Evolutionary conservation across 2,113 vertebrate species (phyloP), one percentile per base, ranked within the genome.

Genomic region (Cromileptes altivelis): DNA sequence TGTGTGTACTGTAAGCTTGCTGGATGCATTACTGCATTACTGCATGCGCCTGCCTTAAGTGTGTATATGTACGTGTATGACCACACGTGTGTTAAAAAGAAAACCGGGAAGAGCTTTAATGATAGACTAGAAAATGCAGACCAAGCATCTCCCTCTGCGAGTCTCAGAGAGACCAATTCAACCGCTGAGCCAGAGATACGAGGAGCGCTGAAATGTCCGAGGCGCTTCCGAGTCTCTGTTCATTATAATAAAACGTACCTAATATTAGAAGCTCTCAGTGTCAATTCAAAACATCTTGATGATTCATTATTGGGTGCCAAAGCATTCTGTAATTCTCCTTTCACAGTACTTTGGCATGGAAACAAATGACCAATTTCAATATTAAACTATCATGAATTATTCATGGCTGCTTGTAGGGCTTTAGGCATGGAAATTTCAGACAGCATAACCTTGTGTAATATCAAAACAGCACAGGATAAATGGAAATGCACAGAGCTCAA

Each of bases 361-460:
- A 93, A 94, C 85, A 91, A 93, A 91, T 87, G 86, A 88, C 89
- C 90, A 91, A 90, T 93, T 92, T 86, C 86, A 85, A 90, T 86
- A 91, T 92, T 89, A 83, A 91, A 84, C 58, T 33, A 60, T 30
- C 18, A 83, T 93, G 75, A 90, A 94, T 93, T 87, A 93, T 93
- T 88, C 82, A 92, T 87, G 65, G 61, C 0, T 23, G 62, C 85
- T 78, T 76, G 88, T 82, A 49, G 18, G 64, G 84, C 89, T 89
- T 88, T 75, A 82, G 82, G 85, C 84, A 73, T 70, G 58, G 72
- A 85, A 50, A 79, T 83, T 72, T 91, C 45, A 83, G 61, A 75
- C 6, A n/a, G 67, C 80, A 80, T 86, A 88, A 89, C 87, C 83
- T 90, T 88, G 84, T 83, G 84, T 86, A 81, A 77, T 84, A 88